Conservation (phyloP, 2,113 vertebrate genomes). For the Podarcis raffonei region DNA sequence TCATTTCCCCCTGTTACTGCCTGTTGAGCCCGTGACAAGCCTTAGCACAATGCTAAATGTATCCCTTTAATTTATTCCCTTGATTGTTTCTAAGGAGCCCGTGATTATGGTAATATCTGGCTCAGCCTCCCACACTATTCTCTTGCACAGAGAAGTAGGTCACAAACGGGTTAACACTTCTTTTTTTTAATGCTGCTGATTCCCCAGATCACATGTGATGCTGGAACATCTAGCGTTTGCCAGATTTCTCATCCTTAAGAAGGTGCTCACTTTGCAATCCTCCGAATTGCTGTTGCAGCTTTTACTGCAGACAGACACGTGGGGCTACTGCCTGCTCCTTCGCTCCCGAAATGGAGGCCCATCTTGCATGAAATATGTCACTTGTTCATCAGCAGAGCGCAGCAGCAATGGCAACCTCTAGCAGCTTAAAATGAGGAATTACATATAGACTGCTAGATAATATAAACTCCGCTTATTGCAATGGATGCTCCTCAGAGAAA, state of each 20-base stretch:
- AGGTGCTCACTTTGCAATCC: background rate
- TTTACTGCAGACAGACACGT: conserved; percentile 14
- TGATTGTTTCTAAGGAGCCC: conserved; percentile 53
- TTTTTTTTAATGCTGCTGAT: background rate
- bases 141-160: conserved; percentile 39
- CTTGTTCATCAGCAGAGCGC: background rate
- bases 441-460: background rate
- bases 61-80: conserved; percentile 51
- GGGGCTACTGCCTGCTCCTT: fast-evolving
- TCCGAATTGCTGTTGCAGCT: conserved; percentile 1
- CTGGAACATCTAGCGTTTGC: background rate
- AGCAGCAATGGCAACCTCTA: background rate
- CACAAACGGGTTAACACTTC: background rate
- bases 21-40: conserved; percentile 20
- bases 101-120: conserved; percentile 29
- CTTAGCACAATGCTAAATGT: background rate
- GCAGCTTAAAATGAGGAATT: conserved; percentile 2
- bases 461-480: background rate
- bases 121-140: conserved; percentile 53
- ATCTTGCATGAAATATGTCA: conserved; percentile 3
- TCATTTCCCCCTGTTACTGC: conserved; percentile 15
- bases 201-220: background rate
- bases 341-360: background rate
- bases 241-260: background rate
- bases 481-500: background rate